These are phyloP conservation scores for Taeniopygia guttata DNA, from an alignment of 2,797 vertebrate species.

Conservation along the genomic window DNA sequence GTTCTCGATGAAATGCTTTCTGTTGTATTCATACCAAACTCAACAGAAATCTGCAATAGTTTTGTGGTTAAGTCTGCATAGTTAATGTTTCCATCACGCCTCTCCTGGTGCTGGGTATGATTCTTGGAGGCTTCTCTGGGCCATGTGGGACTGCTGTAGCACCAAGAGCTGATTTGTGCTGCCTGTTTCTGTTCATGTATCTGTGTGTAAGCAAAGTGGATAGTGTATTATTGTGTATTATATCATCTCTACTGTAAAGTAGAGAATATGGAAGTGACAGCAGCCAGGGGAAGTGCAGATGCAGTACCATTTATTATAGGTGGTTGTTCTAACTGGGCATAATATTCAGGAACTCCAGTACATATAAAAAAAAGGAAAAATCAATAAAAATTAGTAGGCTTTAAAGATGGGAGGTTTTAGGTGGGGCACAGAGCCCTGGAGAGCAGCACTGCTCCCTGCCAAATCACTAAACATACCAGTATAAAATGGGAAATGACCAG, in stretches of 20 bases:
- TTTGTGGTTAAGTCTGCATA: constrained; percentile 23
- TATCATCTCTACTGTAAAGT: not conserved
- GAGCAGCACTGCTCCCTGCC: not conserved
- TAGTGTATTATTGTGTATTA: not conserved
- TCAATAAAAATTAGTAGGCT: not conserved
- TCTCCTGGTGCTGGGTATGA: not conserved
- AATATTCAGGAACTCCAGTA: not conserved
- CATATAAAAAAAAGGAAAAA: not conserved
- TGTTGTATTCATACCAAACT: constrained; percentile 36
- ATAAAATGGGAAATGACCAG: not conserved
- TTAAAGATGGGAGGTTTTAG: not conserved
- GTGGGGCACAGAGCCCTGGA: not conserved
- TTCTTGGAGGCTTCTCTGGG: not conserved
- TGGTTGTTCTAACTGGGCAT: not conserved
- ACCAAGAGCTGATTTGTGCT: not conserved
- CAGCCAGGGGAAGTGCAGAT: not conserved
- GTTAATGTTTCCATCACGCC: not conserved
- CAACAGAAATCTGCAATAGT: constrained; percentile 33
- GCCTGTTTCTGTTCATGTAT: not conserved
- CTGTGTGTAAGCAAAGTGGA: not conserved
- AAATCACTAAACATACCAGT: not conserved
- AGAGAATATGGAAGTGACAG: not conserved
- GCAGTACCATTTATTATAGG: not conserved
- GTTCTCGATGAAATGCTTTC: constrained; percentile 21
- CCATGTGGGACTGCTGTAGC: rapidly evolving